Evolutionary conservation across 1,140 invertebrate species (phyloP).

Genomic region (Aricia agestis): DNA sequence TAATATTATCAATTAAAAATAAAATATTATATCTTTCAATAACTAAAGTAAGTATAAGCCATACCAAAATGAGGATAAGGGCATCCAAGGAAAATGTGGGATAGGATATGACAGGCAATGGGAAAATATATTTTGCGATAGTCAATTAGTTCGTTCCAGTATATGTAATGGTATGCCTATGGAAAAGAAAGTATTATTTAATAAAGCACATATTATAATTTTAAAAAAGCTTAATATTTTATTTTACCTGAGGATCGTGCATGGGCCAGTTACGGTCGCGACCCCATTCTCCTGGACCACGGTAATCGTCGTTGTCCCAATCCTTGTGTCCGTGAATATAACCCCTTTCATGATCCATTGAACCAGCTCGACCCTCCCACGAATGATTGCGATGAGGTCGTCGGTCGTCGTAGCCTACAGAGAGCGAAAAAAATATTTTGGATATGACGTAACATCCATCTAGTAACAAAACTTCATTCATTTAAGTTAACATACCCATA

Average conservation of each 20-base stretch:
- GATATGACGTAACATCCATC: neutral
- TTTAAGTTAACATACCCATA: slow-evolving; percentile 65
- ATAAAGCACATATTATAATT: neutral
- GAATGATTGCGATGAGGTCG: slow-evolving; percentile 64
- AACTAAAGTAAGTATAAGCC: slow-evolving; percentile 25
- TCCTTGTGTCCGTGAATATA: slow-evolving; percentile 73
- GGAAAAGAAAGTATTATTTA: slow-evolving; percentile 34
- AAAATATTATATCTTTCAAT: neutral
- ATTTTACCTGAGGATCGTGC: slow-evolving; percentile 63
- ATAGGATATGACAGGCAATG: slow-evolving; percentile 61
- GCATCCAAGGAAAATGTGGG: slow-evolving; percentile 72
- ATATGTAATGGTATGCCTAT: slow-evolving; percentile 55
- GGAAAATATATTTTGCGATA: slow-evolving; percentile 51
- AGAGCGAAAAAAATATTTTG: slow-evolving; percentile 22
- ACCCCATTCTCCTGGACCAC: slow-evolving; percentile 63
- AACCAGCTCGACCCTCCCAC: slow-evolving; percentile 70
- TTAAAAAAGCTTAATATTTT: no score
- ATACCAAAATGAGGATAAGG: slow-evolving; percentile 68
- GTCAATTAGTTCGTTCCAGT: slow-evolving; percentile 63
- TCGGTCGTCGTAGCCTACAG: slow-evolving; percentile 64
- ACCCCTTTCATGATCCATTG: slow-evolving; percentile 67
- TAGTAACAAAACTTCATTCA: no score
- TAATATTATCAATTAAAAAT: neutral
- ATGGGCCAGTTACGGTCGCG: slow-evolving; percentile 70
- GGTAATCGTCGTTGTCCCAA: slow-evolving; percentile 74